These are phyloP conservation scores for Deilephila porcellus DNA, from an alignment of 2,888 invertebrate genomes.

Conservation along the genomic window DNA sequence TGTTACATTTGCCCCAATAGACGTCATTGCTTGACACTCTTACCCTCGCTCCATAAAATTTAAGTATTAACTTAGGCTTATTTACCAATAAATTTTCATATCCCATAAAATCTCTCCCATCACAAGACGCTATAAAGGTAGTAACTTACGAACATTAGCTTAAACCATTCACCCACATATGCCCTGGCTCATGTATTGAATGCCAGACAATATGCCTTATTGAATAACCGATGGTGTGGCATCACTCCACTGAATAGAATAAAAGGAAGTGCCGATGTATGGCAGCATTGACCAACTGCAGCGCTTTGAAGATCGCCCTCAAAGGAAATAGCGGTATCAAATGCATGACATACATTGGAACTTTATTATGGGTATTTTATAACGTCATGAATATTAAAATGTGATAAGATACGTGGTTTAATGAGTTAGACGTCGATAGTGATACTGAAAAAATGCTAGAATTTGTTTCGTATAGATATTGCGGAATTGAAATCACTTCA, in stretches of 20 bases:
- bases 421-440: too few species aligned
- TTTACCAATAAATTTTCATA: too few species aligned
- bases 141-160: background rate
- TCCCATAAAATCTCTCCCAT: background rate
- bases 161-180: background rate
- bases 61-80: too few species aligned
- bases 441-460: too few species aligned
- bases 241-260: background rate
- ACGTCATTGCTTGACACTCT: too few species aligned
- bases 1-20: too few species aligned
- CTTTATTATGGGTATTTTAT: too few species aligned
- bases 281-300: conserved; percentile 2
- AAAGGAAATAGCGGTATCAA: background rate
- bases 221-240: background rate
- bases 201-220: conserved; percentile 8
- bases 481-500: too few species aligned
- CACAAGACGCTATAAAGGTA: background rate
- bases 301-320: background rate
- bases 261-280: background rate
- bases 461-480: too few species aligned
- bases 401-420: too few species aligned
- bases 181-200: background rate
- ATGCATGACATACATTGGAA: background rate
- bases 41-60: too few species aligned
- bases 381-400: too few species aligned